Evolutionary conservation across 1,140 invertebrate genomes (phyloP), one percentile per base, ranked within the genome.

Genomic region (Zelostemma sp.): DNA sequence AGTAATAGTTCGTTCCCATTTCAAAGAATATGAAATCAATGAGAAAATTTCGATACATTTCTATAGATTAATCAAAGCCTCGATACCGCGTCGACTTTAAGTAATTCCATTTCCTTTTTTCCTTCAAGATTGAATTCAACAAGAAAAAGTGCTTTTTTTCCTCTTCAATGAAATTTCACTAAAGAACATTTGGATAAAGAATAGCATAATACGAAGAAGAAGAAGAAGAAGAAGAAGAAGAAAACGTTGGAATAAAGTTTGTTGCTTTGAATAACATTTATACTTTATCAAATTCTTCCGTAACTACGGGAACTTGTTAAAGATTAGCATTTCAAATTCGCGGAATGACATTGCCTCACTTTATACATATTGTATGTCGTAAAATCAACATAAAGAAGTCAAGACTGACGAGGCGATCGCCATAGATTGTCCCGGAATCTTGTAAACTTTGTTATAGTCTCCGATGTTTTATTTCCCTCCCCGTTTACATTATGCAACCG

Each of bases 311-410:
- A 46, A 46, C 43, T 19, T n/a, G 33, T n/a, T n/a, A 46, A 19
- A 11, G 1, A 46, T 46, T 17, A 46, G 15, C 16, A 18, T 46
- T 46, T n/a, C 9, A 46, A 12, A 18, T 46, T 19, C 6, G 43
- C 9, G 43, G 17, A 46, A 46, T 46, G 43, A 46, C 43, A 46
- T 19, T 46, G 43, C 43, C 18, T 46, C 11, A 18, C 43, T 46
- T 46, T 46, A 46, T 46, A 46, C 16, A 46, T 46, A 46, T 19
- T 46, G 43, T 46, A 46, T 46, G 17, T 46, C 16, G 43, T 46
- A 46, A 46, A 46, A n/a, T 46, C 16, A 46, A 19, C 43, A 46
- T 19, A 18, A 46, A 46, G 43, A 46, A 46, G 17, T 19, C 16
- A n/a, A 15, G 40, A 6, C 40, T 43, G 40, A 15, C 40, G 40